phyloP scores from a whole-genome alignment of 1,140 invertebrate genomes.

The Episyrphus balteatus region DNA sequence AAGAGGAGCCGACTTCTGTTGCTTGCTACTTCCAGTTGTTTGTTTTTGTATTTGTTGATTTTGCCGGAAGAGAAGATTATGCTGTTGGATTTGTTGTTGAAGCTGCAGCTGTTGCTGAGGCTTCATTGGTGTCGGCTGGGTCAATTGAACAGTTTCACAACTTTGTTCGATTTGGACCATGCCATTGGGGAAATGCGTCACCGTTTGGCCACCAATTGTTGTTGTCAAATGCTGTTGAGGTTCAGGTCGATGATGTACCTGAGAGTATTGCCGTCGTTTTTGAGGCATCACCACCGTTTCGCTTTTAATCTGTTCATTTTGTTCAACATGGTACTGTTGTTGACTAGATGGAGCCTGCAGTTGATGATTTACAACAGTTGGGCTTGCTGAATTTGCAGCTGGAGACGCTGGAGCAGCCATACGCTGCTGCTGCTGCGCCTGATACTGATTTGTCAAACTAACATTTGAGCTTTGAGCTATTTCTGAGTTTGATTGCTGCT shows the following conservation, averaged over 20 bases:
- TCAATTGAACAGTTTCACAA: constrained; percentile 2
- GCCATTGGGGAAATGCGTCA: constrained; percentile 7
- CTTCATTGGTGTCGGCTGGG: neutral
- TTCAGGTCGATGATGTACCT: too few species aligned
- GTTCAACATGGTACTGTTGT: neutral
- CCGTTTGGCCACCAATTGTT: constrained; percentile 5
- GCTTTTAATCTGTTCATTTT: neutral
- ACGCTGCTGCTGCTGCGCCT: neutral
- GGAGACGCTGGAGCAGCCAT: neutral
- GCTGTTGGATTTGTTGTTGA: constrained; percentile 6
- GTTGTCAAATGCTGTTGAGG: neutral
- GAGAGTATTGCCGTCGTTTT: too few species aligned
- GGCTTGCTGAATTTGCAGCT: neutral
- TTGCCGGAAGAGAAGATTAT: constrained; percentile 4
- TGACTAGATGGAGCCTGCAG: neutral
- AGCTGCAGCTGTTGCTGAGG: constrained; percentile 5
- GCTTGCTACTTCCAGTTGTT: constrained; percentile 6
- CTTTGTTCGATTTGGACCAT: constrained; percentile 9
- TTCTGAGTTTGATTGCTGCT: too few species aligned
- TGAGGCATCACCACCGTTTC: too few species aligned
- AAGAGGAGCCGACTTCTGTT: constrained; percentile 12
- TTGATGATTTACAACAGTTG: neutral
- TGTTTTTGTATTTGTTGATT: constrained; percentile 6
- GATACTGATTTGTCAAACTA: too few species aligned
- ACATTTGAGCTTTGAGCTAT: too few species aligned